phyloP scores from a whole-genome alignment of 2,888 invertebrate genomes.

The Acanthosepion lycidas region DNA sequence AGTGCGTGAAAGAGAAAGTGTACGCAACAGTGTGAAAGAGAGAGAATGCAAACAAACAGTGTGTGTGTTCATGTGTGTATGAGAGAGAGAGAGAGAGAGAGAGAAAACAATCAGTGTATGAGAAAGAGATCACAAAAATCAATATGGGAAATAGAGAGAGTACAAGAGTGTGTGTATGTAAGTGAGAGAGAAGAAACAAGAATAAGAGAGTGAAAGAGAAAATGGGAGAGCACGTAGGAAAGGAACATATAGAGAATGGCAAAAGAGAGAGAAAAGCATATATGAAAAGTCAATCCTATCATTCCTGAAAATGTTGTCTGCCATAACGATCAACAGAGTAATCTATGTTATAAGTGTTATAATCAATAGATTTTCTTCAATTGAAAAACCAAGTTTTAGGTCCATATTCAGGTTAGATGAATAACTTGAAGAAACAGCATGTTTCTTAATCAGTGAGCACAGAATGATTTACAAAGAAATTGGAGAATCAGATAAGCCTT shows the following conservation, averaged over 20 bases:
- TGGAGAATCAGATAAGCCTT: background rate
- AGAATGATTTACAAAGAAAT: constrained; percentile 17
- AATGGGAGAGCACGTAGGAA: too few species aligned
- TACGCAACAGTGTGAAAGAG: background rate
- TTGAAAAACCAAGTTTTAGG: too few species aligned
- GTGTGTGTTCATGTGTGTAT: too few species aligned
- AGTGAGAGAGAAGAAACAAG: too few species aligned
- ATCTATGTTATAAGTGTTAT: background rate
- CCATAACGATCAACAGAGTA: background rate
- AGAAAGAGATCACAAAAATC: background rate
- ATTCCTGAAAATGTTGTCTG: background rate
- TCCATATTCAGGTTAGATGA: too few species aligned
- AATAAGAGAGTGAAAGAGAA: too few species aligned
- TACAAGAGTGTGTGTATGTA: background rate
- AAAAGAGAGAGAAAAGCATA: too few species aligned
- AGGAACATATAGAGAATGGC: too few species aligned
- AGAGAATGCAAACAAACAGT: background rate
- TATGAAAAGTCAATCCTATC: background rate
- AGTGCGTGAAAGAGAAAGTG: background rate
- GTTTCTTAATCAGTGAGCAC: background rate
- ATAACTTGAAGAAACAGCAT: constrained; percentile 1
- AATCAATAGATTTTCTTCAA: too few species aligned
- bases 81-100: background rate
- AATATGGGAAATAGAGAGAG: background rate
- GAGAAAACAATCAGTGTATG: background rate